phyloP scores from a whole-genome alignment of 2,888 invertebrate genomes.

The Mellilla xanthometata region DNA sequence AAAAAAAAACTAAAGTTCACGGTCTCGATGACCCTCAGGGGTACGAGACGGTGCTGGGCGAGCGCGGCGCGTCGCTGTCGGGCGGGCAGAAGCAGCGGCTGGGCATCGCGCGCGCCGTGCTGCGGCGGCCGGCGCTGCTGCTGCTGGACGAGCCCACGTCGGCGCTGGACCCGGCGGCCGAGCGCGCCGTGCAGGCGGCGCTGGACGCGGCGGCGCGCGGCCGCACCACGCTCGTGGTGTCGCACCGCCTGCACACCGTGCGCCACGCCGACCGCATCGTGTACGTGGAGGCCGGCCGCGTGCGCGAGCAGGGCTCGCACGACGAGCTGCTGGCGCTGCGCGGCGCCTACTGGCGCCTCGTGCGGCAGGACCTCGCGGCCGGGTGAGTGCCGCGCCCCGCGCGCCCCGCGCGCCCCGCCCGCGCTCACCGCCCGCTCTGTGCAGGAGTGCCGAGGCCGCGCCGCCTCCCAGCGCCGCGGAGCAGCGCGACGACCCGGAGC shows the following conservation, averaged over 20 bases:
- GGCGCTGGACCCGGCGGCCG: constrained; percentile 90
- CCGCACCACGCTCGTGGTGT: constrained; percentile 88
- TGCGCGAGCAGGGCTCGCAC: constrained; percentile 88
- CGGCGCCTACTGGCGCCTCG: constrained; percentile 86
- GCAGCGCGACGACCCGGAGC: constrained; percentile 32
- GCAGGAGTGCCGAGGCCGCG: constrained; percentile 44
- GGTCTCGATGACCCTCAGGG: constrained; percentile 79
- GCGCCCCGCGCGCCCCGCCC: constrained; percentile 83
- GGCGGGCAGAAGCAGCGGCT: constrained; percentile 93
- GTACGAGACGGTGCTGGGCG: constrained; percentile 89
- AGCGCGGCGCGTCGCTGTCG: constrained; percentile 89
- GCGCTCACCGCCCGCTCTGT: too few relatives aligned
- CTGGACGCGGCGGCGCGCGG: constrained; percentile 88
- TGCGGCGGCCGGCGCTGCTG: constrained; percentile 87
- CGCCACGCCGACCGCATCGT: constrained; percentile 88
- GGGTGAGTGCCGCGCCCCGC: constrained; percentile 83
- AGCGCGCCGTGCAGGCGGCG: constrained; percentile 83
- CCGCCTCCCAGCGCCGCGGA: constrained; percentile 23
- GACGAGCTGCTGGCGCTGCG: constrained; percentile 84
- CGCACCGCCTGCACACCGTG: too few relatives aligned
- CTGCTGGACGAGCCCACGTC: constrained; percentile 93
- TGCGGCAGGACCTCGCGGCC: constrained; percentile 82
- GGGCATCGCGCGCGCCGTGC: constrained; percentile 91
- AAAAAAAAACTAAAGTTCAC: too few relatives aligned
- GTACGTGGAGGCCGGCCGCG: constrained; percentile 86